Base-by-base conservation (phyloP, 2,113 vertebrate species). In the Leucopsar rothschildi region DNA sequence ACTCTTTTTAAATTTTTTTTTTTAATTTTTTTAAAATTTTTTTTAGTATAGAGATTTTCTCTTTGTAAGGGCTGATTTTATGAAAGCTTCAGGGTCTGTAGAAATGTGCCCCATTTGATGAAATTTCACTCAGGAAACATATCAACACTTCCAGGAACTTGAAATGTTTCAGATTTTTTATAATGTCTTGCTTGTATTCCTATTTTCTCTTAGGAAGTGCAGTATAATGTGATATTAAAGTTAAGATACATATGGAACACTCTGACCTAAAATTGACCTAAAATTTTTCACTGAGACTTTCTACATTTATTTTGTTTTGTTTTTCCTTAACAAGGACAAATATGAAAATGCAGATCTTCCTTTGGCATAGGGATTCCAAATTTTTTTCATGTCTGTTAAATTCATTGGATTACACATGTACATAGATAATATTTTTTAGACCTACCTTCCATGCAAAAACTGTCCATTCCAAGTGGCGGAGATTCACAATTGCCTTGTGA, bases 101-200 rank as follows among this genome's bases (percentile, higher is more conserved):
- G 53, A 89, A 94, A 84, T 68, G 53, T 91, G 52, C 23, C 86
- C 19, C 20, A n/a, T 88, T 78, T 93, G 83, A 93, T 61, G 77
- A 89, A 93, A 84, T 93, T 91, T 88, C 44, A 88, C 49, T 84
- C 72, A 68, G 88, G 84, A 94, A 94, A 89, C 60, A 66, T 37
- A 93, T 92, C 79, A 92, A 71, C 76, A 39, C 39, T 81, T 94
- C 60, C 72, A 95, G 52, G 24, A 86, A 50, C 60, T 86, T 92
- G 50, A 94, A 92, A 88, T 73, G 29, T 83, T 92, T 90, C 29
- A 8, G 37, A 37, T 37, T 37, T 37, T 95, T 94, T 80, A 75
- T 81, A 85, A 83, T 3, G 1, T 92, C 31, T 93, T 80, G 15
- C 53, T 80, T 80, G 24, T 19, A 66, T 93, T 95, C 47, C 21